Base-by-base conservation (phyloP, 2,888 invertebrate genomes). In the Heteromurus nitidus region DNA sequence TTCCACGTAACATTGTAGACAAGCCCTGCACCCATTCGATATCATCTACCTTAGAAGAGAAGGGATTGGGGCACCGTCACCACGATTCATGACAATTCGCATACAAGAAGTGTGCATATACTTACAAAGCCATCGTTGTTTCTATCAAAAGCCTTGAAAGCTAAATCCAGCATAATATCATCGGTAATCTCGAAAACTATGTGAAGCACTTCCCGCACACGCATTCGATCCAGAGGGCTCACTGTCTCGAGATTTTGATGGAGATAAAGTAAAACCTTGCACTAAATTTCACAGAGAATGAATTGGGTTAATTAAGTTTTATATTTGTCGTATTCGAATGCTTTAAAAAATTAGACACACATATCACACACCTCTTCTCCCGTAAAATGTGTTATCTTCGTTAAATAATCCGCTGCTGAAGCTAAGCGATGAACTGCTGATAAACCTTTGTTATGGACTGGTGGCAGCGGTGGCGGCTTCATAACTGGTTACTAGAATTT, bases 161-260 rank as follows among this genome's bases (percentile, higher is more conserved):
- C 65, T n/a, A 82, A 47, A 47, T 82, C 82, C 60, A 82, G 36
- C 76, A 77, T 77, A 24, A 82, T 67, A 16, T 65, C 73, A 36
- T 82, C 77, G 0, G 82, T 82, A 20, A 82, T 77, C 3, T 65
- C 58, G 20, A 82, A 82, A 9, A 82, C 28, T 2, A 67, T 28
- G 26, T 72, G 62, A 28, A 82, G 76, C 0, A 82, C 53, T 60
- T 82, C 82, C 3, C 77, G 22, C 76, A 82, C 72, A 24, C 72
- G 3, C 55, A 47, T 18, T 18, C 77, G 18, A 31, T 77, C 62
- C 58, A 75, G 31, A 5, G 64, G 64, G 0, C 81, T 70, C 42
- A 7, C 5, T 2, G 31, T 1, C 47, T 70, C 70, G 5, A 76
- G 18, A 24, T 42, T 50, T 9, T 44, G 26, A 55, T 81, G 81